Base-by-base conservation (phyloP, 2,113 vertebrate species). In the Scalopus aquaticus region DNA sequence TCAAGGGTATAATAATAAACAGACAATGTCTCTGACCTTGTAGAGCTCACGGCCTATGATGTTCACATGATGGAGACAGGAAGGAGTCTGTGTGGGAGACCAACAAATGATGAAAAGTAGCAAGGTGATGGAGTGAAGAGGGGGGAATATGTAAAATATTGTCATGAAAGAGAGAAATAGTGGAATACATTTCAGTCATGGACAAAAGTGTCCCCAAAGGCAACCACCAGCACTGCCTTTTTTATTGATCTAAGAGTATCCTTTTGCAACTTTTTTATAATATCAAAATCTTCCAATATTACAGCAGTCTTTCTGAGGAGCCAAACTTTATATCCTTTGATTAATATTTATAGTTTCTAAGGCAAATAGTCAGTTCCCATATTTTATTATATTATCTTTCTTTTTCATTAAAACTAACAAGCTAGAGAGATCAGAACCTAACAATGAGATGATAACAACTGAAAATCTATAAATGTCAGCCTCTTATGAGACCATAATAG, bases 321-420 rank as follows among this genome's bases (percentile, higher is more conserved):
- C 35, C 51, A 93, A 86, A 93, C 81, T 97, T 96, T 65, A 83
- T 94, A 84, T 73, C 93, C 92, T 92, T 95, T 81, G 54, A 92
- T 94, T 95, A 96, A 97, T 96, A 97, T 97, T 97, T 95, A 93
- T 89, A 58, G 65, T 88, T 95, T 95, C 95, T 81, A 96, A 95
- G 51, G 60, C 92, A 93, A 96, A 96, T 81, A 28, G 67, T 93
- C 79, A 85, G 77, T 94, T 95, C 65, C 24, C 79, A 89, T 67
- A 87, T 88, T 73, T 54, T 94, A 91, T 91, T 95, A 92, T 39
- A 83, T 97, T 86, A 69, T 92, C 32, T 90, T 46, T 79, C 0
- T 79, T 97, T 97, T 97, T 95, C 94, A 95, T 96, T 82, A 97
- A 97, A 97, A 54, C 13, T 32, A 37, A 69, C 81, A 95, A 73